Evolutionary conservation across 2,113 vertebrate genomes (phyloP).

Genomic region (human): DNA sequence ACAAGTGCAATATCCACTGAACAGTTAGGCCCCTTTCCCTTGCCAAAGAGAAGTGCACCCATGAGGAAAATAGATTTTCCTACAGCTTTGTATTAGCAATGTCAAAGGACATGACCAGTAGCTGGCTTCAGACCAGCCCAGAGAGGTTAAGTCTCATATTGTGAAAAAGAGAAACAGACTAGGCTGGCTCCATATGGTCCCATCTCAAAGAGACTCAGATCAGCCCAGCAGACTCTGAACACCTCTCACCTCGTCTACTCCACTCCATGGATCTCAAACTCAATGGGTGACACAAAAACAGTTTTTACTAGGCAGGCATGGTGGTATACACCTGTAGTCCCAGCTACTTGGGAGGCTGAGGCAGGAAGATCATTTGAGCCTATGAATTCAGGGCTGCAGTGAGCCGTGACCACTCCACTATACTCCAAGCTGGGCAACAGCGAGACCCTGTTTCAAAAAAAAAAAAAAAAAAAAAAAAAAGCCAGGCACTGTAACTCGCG

Average conservation of each 20-base stretch:
- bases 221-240: background rate
- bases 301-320: background rate
- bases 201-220: background rate
- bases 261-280: background rate
- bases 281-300: background rate
- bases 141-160: background rate
- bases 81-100: background rate
- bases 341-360: too few species aligned
- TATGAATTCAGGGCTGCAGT: too few species aligned
- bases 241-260: background rate
- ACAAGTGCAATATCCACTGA: background rate
- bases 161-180: conserved; percentile 4
- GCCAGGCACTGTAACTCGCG: too few species aligned
- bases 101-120: background rate
- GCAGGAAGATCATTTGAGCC: too few species aligned
- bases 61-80: background rate
- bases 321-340: too few species aligned
- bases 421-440: too few species aligned
- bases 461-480: too few species aligned
- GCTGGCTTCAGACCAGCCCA: background rate
- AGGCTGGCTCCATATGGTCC: background rate
- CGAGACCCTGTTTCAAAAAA: too few species aligned
- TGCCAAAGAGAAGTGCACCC: background rate
- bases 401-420: too few species aligned
- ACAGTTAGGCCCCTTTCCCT: background rate